Conservation (phyloP, 2,113 vertebrate species). For the Parus major region DNA sequence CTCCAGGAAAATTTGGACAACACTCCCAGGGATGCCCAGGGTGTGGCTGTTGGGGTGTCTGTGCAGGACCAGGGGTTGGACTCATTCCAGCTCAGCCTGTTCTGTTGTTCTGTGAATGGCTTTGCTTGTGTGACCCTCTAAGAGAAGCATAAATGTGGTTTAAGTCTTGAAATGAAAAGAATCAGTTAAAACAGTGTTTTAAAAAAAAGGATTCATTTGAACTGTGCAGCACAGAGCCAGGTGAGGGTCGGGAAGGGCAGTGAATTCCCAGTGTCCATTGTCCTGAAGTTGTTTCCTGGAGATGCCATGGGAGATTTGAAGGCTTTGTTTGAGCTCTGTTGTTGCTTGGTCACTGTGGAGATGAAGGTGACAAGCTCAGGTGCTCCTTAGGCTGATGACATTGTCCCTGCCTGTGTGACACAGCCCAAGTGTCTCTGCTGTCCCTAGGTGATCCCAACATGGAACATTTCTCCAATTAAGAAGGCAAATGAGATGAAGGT, state of each 20-base stretch:
- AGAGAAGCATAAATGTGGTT: background rate
- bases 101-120: background rate
- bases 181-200: background rate
- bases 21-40: accelerated
- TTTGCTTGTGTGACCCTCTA: background rate
- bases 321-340: background rate
- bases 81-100: background rate
- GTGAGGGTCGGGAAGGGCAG: background rate
- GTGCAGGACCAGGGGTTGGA: background rate
- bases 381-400: no score
- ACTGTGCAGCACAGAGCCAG: background rate
- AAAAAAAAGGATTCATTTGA: background rate
- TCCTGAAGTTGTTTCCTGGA: accelerated
- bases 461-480: constrained; percentile 98
- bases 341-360: background rate
- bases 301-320: accelerated
- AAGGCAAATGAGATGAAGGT: constrained; percentile 84
- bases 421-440: background rate
- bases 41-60: background rate
- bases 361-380: background rate
- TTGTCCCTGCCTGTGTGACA: background rate
- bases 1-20: background rate
- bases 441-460: constrained; percentile 89
- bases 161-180: background rate
- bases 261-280: accelerated